Percentiles rank a stretch among this genome's conserved stretches.
Evolutionary conservation across 92 coral and sea anemone genomes (phyloP).

Genomic region (Palythoa grandiflora): DNA sequence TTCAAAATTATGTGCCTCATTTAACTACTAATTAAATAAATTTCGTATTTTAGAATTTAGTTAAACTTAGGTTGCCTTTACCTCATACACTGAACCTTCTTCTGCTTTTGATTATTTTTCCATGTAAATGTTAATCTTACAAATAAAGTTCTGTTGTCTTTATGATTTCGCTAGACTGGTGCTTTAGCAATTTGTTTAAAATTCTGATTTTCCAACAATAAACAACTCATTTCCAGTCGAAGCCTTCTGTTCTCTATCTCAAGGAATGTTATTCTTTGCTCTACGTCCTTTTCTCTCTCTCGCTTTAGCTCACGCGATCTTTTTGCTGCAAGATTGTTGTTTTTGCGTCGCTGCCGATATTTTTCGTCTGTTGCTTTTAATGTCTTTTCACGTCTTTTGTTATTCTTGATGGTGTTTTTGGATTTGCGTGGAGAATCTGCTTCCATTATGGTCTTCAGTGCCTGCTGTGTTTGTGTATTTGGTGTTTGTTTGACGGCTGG

Average conservation of each 20-base stretch:
- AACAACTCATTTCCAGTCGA: slow-evolving; percentile 10
- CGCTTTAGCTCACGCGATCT: slow-evolving; percentile 22
- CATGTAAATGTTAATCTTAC: no score
- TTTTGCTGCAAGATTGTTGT: slow-evolving; percentile 28
- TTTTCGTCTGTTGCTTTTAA: neutral
- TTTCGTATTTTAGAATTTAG: no score
- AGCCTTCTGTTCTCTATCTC: slow-evolving; percentile 32
- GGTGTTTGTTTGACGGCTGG: neutral
- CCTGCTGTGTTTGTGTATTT: neutral
- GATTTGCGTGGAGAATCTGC: neutral
- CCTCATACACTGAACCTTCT: no score
- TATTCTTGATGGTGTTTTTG: neutral
- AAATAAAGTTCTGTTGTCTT: no score
- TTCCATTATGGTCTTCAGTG: neutral
- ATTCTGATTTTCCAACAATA: neutral
- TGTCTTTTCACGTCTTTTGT: neutral
- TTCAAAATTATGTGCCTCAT: no score
- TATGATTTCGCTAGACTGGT: no score
- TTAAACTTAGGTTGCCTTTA: no score
- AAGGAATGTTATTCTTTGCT: neutral
- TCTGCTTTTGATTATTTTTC: no score
- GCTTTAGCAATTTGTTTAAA: neutral
- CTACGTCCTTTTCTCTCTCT: slow-evolving; percentile 14
- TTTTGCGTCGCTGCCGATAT: neutral
- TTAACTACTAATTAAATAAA: no score